phyloP scores from a whole-genome alignment of 2,113 vertebrate species.

The Ceyx cyanopectus region DNA sequence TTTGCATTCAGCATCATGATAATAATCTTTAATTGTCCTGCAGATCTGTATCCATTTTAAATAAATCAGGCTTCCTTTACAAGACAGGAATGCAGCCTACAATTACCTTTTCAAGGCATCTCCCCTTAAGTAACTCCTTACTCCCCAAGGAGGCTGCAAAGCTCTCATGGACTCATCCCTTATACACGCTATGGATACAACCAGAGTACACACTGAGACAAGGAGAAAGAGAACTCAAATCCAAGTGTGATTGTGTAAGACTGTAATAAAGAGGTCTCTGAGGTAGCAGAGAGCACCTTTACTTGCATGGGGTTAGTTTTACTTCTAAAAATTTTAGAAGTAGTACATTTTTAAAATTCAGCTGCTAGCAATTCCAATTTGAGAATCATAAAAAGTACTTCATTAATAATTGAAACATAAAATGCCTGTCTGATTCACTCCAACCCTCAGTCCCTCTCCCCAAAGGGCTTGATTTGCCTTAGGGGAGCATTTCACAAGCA shows the following conservation, averaged over 20 bases:
- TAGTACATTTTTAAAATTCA: slow-evolving; percentile 58
- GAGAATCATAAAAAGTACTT: not conserved
- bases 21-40: not conserved
- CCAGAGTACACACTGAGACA: not conserved
- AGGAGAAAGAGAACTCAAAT: not conserved
- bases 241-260: not conserved
- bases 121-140: not conserved
- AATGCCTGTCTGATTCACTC: slow-evolving; percentile 47
- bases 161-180: not conserved
- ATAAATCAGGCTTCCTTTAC: not conserved
- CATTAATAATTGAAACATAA: slow-evolving; percentile 46
- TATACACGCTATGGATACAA: fast-evolving
- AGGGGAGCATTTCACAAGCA: slow-evolving; percentile 46
- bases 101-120: not conserved
- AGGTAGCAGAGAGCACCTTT: not conserved
- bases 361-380: slow-evolving; percentile 55
- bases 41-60: not conserved
- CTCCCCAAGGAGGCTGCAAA: not conserved
- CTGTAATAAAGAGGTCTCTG: not conserved
- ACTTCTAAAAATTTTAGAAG: slow-evolving; percentile 27
- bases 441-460: slow-evolving; percentile 25
- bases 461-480: slow-evolving; percentile 21
- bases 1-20: not conserved
- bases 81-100: not conserved
- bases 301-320: not conserved